Base-by-base conservation (phyloP, 2,888 invertebrate species). In the Drosophila aldrichi region DNA sequence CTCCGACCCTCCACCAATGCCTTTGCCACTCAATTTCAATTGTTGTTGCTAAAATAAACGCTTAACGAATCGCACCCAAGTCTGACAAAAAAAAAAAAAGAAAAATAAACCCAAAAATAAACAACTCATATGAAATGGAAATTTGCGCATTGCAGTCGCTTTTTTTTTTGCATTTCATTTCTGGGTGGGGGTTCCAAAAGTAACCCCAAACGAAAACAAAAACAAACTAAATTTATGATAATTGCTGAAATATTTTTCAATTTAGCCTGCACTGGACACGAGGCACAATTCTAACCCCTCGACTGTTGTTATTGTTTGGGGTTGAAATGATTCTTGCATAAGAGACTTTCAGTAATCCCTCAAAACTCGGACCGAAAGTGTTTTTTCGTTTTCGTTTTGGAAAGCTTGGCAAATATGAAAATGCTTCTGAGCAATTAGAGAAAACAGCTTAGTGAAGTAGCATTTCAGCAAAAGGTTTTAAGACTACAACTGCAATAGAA, bases 11-110 rank as follows among this genome's bases (percentile, higher is more conserved):
- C 77, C 74, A 77, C 70, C n/a, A n/a, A n/a, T 86, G 87, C 72
- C 73, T 78, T 86, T 84, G 81, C 82, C 86, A 86, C 84, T 84
- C 88, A 78, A 69, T 77, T 76, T 64, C 76, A 89, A 89, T 88
- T 88, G 88, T 69, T 83, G 70, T 70, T 34, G 49, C 54, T 72
- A 70, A 70, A 70, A 61, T 14, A 61, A 69, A 55, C 48, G 49
- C 34, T 34, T 32, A 67, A 40, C 41, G 51, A 55, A 36, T 65
- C 46, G 57, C 51, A 59, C 63, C 55, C 51, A 63, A 66, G 40
- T 52, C 29, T 5, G 25, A 22, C 44, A 8, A 22, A 20, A 46
- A 79, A 72, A 22, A 57, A 49, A 14, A 22, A 60, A 49, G 6
- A 25, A 25, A 25, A 5, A 25, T 22, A 9, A 32, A 1, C 8